These are phyloP conservation scores for Octopus sinensis DNA, from an alignment of 1,140 invertebrate species.

Conservation along the genomic window DNA sequence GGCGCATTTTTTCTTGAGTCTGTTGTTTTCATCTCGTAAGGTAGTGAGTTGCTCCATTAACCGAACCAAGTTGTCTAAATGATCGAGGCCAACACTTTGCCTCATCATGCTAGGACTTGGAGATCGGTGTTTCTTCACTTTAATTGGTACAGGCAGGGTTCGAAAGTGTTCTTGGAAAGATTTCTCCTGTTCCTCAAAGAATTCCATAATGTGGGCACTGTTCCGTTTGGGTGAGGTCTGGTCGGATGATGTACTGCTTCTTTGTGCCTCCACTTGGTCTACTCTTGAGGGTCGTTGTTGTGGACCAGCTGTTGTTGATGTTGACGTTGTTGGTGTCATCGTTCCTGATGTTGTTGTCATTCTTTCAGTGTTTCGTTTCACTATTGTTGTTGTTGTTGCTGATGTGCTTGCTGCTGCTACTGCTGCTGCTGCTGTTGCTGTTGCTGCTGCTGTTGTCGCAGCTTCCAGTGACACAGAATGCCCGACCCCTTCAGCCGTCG, in stretches of 20 bases:
- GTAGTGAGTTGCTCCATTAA: conserved; percentile 73
- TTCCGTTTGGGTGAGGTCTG: conserved; percentile 25
- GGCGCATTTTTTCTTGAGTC: conserved; percentile 67
- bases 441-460: conserved; percentile 20
- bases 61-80: conserved; percentile 72
- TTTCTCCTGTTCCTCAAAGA: conserved; percentile 48
- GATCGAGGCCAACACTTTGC: conserved; percentile 65
- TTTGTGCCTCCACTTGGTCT: not conserved
- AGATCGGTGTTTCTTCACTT: conserved; percentile 35
- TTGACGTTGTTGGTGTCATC: conserved; percentile 20
- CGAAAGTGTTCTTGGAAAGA: conserved; percentile 30
- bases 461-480: conserved; percentile 12
- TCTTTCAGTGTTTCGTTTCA: not conserved
- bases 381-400: not conserved
- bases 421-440: conserved; percentile 21
- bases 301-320: conserved; percentile 9
- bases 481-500: conserved; percentile 19
- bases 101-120: conserved; percentile 41
- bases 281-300: not conserved
- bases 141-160: conserved; percentile 21
- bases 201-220: conserved; percentile 42
- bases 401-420: conserved; percentile 9
- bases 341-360: conserved; percentile 23
- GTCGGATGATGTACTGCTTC: not conserved
- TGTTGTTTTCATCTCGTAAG: conserved; percentile 69